A percentile compares a stretch with the other conserved stretches of the same genome.
Conservation (phyloP, 2,113 vertebrate genomes). For the Steatornis caripensis region DNA sequence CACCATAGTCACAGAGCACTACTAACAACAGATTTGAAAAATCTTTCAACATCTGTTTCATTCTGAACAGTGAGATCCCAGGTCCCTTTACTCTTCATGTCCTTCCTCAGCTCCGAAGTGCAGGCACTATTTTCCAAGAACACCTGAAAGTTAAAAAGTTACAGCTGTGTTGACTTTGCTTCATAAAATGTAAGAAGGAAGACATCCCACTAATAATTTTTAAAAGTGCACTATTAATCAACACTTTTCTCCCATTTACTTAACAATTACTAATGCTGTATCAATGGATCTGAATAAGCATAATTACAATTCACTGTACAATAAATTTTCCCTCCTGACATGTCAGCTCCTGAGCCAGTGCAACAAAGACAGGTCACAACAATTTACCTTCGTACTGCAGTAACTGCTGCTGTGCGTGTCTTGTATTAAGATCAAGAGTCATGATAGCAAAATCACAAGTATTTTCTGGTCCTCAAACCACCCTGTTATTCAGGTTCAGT, state of each 20-base stretch:
- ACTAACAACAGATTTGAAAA: conserved; percentile 82
- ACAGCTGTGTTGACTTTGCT: background rate
- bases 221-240: background rate
- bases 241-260: background rate
- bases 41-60: conserved; percentile 85
- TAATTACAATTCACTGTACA: background rate
- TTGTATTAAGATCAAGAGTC: background rate
- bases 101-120: conserved; percentile 62
- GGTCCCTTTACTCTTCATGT: conserved; percentile 83
- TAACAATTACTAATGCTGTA: background rate
- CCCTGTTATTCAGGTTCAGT: background rate
- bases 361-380: background rate
- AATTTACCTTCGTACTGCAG: background rate
- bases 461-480: background rate
- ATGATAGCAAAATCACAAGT: background rate
- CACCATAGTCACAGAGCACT: conserved; percentile 86
- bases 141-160: conserved; percentile 57
- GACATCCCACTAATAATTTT: background rate
- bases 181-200: background rate
- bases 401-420: background rate
- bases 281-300: background rate
- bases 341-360: background rate
- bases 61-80: conserved; percentile 81
- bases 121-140: background rate
- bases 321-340: background rate